Percentiles rank a stretch among this genome's conserved stretches.
Evolutionary conservation across 1,140 invertebrate species (phyloP).

Genomic region (Melanaphis sacchari): DNA sequence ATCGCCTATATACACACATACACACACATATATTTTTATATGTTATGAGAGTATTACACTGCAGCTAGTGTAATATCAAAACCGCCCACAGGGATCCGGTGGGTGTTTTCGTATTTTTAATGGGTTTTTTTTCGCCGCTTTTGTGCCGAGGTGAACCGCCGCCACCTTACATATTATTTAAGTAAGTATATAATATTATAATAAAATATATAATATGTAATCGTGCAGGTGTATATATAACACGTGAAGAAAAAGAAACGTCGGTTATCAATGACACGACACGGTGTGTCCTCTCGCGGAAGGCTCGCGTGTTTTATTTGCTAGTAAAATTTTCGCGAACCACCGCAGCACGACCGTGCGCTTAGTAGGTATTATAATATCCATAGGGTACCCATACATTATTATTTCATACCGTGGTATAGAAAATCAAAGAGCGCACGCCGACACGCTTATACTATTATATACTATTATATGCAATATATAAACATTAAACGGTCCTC

Average conservation of each 20-base stretch:
- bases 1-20: conserved; percentile 13
- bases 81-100: conserved; percentile 50
- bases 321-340: not conserved
- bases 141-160: conserved; percentile 48
- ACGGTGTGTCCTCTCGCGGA: not conserved
- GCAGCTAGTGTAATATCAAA: not conserved
- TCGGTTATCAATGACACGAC: not conserved
- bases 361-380: not conserved
- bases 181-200: not conserved
- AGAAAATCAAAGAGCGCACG: conserved; percentile 6
- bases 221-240: not conserved
- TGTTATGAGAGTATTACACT: not conserved
- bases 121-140: conserved; percentile 16
- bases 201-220: not conserved
- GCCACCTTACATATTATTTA: not conserved
- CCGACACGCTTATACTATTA: conserved; percentile 9
- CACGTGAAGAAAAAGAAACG: not conserved
- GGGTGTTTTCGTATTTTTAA: conserved; percentile 43
- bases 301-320: not conserved
- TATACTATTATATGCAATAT: not conserved
- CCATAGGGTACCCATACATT: not conserved
- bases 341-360: not conserved
- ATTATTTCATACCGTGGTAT: not conserved
- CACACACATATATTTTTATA: not conserved
- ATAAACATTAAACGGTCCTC: not conserved